Evolutionary conservation across 1,140 invertebrate genomes (phyloP).

Genomic region (Aphaenogaster floridana): DNA sequence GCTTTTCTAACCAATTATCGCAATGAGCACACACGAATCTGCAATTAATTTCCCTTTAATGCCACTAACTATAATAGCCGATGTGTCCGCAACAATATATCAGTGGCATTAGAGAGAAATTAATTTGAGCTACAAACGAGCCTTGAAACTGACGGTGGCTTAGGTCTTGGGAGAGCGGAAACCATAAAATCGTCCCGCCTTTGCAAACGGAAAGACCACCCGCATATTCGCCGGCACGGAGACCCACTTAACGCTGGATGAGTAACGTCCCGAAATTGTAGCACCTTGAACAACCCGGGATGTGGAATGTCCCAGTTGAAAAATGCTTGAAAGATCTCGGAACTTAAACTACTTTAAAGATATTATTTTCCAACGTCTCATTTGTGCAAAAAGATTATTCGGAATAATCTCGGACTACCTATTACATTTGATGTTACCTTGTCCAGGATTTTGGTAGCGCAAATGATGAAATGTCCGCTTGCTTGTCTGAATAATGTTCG

Average conservation of each 20-base stretch:
- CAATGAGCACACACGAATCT: slow-evolving; percentile 20
- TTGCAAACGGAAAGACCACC: slow-evolving; percentile 64
- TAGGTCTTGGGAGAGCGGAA: slow-evolving; percentile 50
- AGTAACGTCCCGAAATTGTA: slow-evolving; percentile 60
- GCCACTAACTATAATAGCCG: slow-evolving; percentile 6
- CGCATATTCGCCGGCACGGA: slow-evolving; percentile 40
- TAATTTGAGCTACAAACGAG: slow-evolving; percentile 59
- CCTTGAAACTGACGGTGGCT: slow-evolving; percentile 53
- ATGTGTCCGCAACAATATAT: slow-evolving; percentile 51
- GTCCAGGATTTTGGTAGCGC: background rate
- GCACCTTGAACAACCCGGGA: slow-evolving; percentile 9
- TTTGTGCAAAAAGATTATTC: background rate
- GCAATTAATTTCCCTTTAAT: slow-evolving; percentile 51
- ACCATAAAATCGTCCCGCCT: slow-evolving; percentile 63
- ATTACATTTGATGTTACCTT: background rate
- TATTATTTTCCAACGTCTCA: background rate
- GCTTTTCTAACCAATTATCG: slow-evolving; percentile 9
- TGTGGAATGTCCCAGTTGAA: background rate
- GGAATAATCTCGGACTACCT: background rate
- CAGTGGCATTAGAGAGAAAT: slow-evolving; percentile 57
- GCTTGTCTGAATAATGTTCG: slow-evolving; percentile 1
- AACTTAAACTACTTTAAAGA: background rate
- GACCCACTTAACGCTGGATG: slow-evolving; percentile 57
- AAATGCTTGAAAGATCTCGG: background rate
- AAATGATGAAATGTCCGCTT: background rate